A percentile compares a stretch with the other conserved stretches of the same genome.
These are phyloP conservation scores for Aporophyla nigra DNA, from an alignment of 2,888 invertebrate genomes.

Conservation along the genomic window DNA sequence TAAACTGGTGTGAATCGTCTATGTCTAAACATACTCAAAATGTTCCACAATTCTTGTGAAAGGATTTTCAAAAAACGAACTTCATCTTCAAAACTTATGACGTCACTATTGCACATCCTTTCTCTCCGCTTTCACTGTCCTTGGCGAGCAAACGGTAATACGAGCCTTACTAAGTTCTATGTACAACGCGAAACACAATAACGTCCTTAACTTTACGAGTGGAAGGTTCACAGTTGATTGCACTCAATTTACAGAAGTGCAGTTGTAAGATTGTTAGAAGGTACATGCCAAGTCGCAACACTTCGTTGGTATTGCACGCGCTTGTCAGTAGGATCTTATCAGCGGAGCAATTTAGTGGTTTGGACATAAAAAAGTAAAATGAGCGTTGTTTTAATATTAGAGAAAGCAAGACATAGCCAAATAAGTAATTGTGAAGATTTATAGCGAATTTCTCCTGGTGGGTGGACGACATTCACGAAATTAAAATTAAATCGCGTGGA, in stretches of 20 bases:
- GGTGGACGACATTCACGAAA: conserved; percentile 41
- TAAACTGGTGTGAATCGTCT: neutral
- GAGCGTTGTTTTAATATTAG: conserved; percentile 45
- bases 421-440: conserved; percentile 54
- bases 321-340: conserved; percentile 64
- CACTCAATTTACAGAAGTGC: conserved; percentile 27
- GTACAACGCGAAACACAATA: conserved; percentile 36
- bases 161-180: conserved; percentile 63
- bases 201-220: conserved; percentile 39
- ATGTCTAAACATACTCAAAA: neutral
- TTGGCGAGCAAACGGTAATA: conserved; percentile 80
- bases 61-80: conserved; percentile 52
- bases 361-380: conserved; percentile 52
- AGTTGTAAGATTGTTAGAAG: conserved; percentile 47
- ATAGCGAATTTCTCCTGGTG: conserved; percentile 59
- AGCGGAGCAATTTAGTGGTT: conserved; percentile 52
- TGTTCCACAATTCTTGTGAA: neutral
- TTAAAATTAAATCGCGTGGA: conserved; percentile 15
- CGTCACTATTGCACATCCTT: conserved; percentile 83
- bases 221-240: conserved; percentile 59
- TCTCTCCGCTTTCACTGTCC: conserved; percentile 89
- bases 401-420: conserved; percentile 63
- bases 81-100: conserved; percentile 68
- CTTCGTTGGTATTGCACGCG: conserved; percentile 66
- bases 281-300: conserved; percentile 58